Evolutionary conservation across 2,888 invertebrate species (phyloP).

Genomic region (Notodonta dromedarius): DNA sequence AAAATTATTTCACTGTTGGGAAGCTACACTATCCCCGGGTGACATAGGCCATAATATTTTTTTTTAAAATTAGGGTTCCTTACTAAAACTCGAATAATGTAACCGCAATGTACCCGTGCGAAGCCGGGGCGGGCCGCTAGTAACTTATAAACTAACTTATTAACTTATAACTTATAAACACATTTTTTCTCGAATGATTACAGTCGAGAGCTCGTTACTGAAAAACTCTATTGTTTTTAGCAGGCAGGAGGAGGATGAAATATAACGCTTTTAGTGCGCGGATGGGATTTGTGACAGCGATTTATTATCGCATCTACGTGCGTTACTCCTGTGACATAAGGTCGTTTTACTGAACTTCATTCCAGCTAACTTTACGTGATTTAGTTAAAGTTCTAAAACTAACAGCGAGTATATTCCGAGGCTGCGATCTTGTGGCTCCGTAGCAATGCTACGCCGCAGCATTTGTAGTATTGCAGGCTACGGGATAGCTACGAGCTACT

Average conservation of each 20-base stretch:
- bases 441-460: background rate
- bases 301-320: constrained; percentile 3
- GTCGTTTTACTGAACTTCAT: background rate
- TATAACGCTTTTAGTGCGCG: constrained; percentile 2
- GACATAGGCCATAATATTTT: too few species aligned
- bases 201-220: background rate
- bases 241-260: background rate
- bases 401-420: too few species aligned
- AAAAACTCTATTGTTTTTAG: background rate
- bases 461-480: background rate
- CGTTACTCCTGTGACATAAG: background rate
- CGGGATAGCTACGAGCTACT: background rate
- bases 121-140: too few species aligned
- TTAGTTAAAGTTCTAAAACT: too few species aligned
- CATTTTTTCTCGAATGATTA: background rate
- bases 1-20: too few species aligned
- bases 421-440: background rate
- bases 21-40: too few species aligned
- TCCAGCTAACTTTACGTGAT: too few species aligned
- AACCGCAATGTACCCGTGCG: too few species aligned
- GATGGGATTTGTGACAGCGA: background rate
- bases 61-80: too few species aligned
- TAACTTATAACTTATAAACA: background rate
- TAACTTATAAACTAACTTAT: too few species aligned
- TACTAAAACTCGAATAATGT: too few species aligned